Evolutionary conservation across 2,888 invertebrate genomes (phyloP), one percentile per base, ranked within the genome.

Genomic region (Willowsia nigromaculata): DNA sequence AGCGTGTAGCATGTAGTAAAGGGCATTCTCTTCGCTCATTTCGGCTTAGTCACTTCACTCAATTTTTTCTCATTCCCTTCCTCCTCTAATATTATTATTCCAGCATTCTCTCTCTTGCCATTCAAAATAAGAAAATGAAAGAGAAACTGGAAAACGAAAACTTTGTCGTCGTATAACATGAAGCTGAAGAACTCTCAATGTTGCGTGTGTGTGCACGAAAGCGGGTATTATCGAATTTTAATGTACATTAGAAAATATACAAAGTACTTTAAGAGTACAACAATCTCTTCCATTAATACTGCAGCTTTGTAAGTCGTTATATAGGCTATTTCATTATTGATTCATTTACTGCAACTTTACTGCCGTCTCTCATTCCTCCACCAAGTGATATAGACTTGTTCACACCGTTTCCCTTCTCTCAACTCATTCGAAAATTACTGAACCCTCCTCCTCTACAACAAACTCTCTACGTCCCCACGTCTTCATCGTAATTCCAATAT

Each of bases 171-270:
- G n/a, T 40, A 53, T 53, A 18, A 53, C 7, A 53, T 25, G n/a
- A 27, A 65, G 65, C 65, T 68, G 15, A n/a, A 1, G 25, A 9
- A 47, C 25, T 33, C 0, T 13, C n/a, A n/a, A n/a, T n/a, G n/a
- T n/a, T n/a, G n/a, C n/a, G n/a, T n/a, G n/a, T n/a, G n/a, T n/a
- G n/a, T n/a, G n/a, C n/a, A n/a, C n/a, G n/a, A 47, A 13, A 50
- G 59, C 65, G 30, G 78, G 40, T 68, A 37, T 68, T 47, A 85
- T 85, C 78, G 62, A 85, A 85, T 76, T 85, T 76, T 85, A 85
- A 85, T 78, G 76, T n/a, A 30, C 25, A 85, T 78, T 85, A 85
- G 59, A 18, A 74, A 80, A 59, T 80, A 33, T n/a, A 78, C 59
- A 80, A 80, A 59, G 80, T 80, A 30, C 37, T 80, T 80, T 37